Evolutionary conservation across 2,888 invertebrate genomes (phyloP).

Genomic region (Drosophila formosana): DNA sequence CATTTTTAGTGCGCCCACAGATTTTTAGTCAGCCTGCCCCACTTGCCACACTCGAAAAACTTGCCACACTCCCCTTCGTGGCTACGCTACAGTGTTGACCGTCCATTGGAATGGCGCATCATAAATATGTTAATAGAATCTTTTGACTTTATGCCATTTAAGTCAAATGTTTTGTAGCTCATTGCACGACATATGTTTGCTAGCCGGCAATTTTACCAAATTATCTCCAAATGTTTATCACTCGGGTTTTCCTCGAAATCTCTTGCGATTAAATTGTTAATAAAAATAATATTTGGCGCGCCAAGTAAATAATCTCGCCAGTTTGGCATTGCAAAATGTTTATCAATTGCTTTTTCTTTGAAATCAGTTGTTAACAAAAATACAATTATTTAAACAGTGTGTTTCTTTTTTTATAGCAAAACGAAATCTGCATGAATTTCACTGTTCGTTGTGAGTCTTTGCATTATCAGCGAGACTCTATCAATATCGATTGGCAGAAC

Average conservation of each 20-base stretch:
- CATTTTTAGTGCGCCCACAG: conserved; percentile 74
- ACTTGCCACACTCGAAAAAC: not conserved
- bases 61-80: not conserved
- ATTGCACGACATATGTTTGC: conserved; percentile 7
- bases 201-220: not conserved
- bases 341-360: not conserved
- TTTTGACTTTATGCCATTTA: conserved; percentile 15
- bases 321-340: too few relatives aligned
- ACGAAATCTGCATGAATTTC: too few relatives aligned
- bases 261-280: not conserved
- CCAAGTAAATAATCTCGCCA: too few relatives aligned
- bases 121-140: conserved; percentile 12
- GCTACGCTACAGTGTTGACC: too few relatives aligned
- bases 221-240: not conserved
- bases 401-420: too few relatives aligned
- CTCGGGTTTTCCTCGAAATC: too few relatives aligned
- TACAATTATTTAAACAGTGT: too few relatives aligned
- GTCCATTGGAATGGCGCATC: not conserved
- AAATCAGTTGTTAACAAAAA: too few relatives aligned
- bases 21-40: conserved; percentile 34
- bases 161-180: conserved; percentile 9
- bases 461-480: not conserved
- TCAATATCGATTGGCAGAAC: not conserved
- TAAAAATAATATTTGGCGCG: not conserved
- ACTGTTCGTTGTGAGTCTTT: not conserved